A percentile compares a stretch with the other conserved stretches of the same genome.
These are phyloP conservation scores for Oncorhynchus nerka DNA, from an alignment of 2,113 vertebrate species.

Conservation along the genomic window DNA sequence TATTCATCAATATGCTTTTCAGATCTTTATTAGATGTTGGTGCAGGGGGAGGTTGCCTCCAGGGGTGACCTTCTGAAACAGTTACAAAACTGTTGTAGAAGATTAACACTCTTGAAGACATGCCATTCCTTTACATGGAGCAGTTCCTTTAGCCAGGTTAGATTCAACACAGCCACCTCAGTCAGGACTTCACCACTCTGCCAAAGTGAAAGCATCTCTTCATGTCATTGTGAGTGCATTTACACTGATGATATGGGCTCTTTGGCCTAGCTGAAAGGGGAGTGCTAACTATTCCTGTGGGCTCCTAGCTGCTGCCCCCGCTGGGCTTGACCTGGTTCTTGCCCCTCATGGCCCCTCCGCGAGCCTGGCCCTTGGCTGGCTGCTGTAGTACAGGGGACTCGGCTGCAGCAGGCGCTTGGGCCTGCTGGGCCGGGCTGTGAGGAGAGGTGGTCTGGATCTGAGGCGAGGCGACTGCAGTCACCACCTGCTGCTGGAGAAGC, in stretches of 20 bases:
- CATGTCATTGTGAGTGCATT: background rate
- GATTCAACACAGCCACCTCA: background rate
- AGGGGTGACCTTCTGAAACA: background rate
- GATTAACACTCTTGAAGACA: background rate
- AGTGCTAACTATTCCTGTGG: background rate
- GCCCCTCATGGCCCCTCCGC: slow-evolving; percentile 72
- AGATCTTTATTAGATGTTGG: slow-evolving; percentile 2
- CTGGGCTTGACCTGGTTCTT: slow-evolving; percentile 84
- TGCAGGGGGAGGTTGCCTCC: slow-evolving; percentile 8
- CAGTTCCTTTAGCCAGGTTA: background rate
- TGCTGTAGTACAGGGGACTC: slow-evolving; percentile 76
- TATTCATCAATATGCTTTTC: slow-evolving; percentile 16
- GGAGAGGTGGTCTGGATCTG: slow-evolving; percentile 81
- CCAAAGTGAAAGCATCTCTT: background rate
- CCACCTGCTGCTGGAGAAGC: slow-evolving; percentile 83
- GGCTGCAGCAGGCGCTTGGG: slow-evolving; percentile 41
- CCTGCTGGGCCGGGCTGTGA: slow-evolving; percentile 80
- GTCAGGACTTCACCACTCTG: background rate
- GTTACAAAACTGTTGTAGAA: background rate
- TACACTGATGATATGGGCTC: background rate
- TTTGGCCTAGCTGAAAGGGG: background rate
- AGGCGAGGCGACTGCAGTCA: slow-evolving; percentile 75
- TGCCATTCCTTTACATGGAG: background rate
- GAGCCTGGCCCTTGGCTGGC: slow-evolving; percentile 74
- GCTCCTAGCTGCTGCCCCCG: slow-evolving; percentile 62